A percentile compares a stretch with the other conserved stretches of the same genome.
These are phyloP conservation scores for Macrostomum cliftonense DNA, from an alignment of 2,888 invertebrate genomes.

Conservation along the genomic window DNA sequence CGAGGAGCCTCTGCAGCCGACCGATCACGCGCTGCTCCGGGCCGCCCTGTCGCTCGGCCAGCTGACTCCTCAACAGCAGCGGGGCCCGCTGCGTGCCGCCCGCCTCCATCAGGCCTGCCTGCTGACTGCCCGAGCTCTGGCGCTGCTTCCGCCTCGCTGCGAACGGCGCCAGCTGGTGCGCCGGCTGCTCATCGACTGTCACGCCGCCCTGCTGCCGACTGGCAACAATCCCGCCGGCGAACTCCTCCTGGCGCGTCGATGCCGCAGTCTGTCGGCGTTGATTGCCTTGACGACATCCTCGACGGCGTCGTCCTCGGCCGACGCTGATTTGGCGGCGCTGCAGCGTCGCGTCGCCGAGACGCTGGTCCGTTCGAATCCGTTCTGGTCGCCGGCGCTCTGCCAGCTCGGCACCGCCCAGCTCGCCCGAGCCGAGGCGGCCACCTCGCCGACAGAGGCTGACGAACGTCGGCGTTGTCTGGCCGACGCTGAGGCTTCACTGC, in stretches of 20 bases:
- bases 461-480: constrained; percentile 15
- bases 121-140: constrained; percentile 23
- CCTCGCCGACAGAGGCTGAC: constrained; percentile 19
- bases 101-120: constrained; percentile 21
- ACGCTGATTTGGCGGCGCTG: constrained; percentile 22
- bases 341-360: constrained; percentile 31
- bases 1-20: too few relatives aligned
- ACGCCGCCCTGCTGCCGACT: constrained; percentile 23
- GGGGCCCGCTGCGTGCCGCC: too few relatives aligned
- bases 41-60: too few relatives aligned
- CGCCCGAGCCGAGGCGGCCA: constrained; percentile 23
- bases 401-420: constrained; percentile 28
- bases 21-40: too few relatives aligned
- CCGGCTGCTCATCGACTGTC: constrained; percentile 32
- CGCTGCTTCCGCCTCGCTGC: constrained; percentile 20
- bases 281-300: constrained; percentile 20
- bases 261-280: constrained; percentile 26
- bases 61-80: too few relatives aligned
- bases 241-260: constrained; percentile 22
- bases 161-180: constrained; percentile 30
- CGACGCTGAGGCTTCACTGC: constrained; percentile 23
- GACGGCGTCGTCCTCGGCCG: constrained; percentile 27
- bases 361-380: constrained; percentile 25
- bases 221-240: constrained; percentile 17
- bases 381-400: constrained; percentile 25